These are phyloP conservation scores for Aphaenogaster rudis DNA, from an alignment of 1,140 invertebrate species.

Conservation along the genomic window DNA sequence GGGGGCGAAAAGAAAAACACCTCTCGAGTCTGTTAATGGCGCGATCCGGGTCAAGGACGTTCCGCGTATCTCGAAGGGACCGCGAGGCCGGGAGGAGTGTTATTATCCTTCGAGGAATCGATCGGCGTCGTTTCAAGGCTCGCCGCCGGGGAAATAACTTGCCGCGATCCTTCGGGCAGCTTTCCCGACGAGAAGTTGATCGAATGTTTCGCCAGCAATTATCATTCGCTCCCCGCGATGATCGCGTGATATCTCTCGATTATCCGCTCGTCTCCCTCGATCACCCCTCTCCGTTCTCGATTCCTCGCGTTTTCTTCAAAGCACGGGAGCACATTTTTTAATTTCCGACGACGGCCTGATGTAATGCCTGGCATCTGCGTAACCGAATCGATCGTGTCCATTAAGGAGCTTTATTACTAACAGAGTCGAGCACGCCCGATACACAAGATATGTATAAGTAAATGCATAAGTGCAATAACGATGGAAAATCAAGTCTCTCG, in stretches of 20 bases:
- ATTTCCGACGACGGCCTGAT: constrained; percentile 50
- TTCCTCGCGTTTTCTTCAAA: neutral
- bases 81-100: neutral
- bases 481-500: constrained; percentile 70
- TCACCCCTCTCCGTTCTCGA: neutral
- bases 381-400: constrained; percentile 58
- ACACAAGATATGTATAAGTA: neutral
- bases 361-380: constrained; percentile 69
- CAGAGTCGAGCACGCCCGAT: constrained; percentile 19
- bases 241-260: constrained; percentile 32
- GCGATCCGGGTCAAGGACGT: constrained; percentile 29
- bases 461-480: neutral
- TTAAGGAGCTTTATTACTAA: constrained; percentile 44
- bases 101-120: constrained; percentile 52
- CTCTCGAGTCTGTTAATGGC: constrained; percentile 12
- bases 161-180: constrained; percentile 24
- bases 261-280: constrained; percentile 11
- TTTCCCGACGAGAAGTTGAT: constrained; percentile 18
- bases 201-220: constrained; percentile 21
- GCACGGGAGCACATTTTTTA: constrained; percentile 25
- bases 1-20: neutral
- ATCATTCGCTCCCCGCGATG: constrained; percentile 21
- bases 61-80: constrained; percentile 16
- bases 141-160: constrained; percentile 22
- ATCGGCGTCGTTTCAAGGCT: constrained; percentile 41